Base-by-base conservation (phyloP, 2,797 vertebrate genomes). In the Pseudochromis fuscus region DNA sequence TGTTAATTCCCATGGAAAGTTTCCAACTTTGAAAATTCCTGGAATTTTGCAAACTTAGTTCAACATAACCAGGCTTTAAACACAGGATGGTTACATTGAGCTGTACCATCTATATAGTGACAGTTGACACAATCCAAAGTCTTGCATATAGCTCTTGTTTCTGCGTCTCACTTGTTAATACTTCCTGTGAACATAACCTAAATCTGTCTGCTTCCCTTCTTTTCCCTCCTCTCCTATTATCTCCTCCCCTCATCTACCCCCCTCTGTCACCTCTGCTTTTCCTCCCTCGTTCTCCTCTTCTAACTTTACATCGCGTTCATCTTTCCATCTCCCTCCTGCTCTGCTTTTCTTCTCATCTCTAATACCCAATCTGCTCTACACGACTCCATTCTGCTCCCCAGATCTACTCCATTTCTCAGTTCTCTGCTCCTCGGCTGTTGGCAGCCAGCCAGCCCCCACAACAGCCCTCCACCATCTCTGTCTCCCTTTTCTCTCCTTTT, bases 281-380 rank as follows among this genome's bases (percentile, higher is more conserved):
- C 61, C 46, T 35, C 70, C 33, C 45, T 65, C 45, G 15, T 45
- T 67, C 57, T 65, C 52, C 45, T 63, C 62, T 62, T 7, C 40
- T 56, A 74, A 77, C 67, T 66, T 61, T 46, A 42, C 65, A 63
- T 75, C 45, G n/a, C 31, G 67, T 73, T 63, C 64, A 51, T 81
- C 65, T 72, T 52, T 71, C 25, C 1, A 35, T 59, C 50, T 75
- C 71, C 52, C 23, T 25, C 5, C 27, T 25, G 45, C 69, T 31
- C 57, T 8, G 38, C 49, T 70, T 33, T 60, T 28, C 46, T 27
- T 65, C 81, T 76, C 61, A 68, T 82, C 65, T 75, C 58, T 73
- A 81, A 83, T 66, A 81, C 75, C 53, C 79, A 66, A 67, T 84
- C 75, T 73, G 63, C 56, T 81, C 66, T 25, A 49, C 72, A 75